These are phyloP conservation scores for Rhyacophila evoluta DNA, from an alignment of 2,888 invertebrate species.

Conservation along the genomic window DNA sequence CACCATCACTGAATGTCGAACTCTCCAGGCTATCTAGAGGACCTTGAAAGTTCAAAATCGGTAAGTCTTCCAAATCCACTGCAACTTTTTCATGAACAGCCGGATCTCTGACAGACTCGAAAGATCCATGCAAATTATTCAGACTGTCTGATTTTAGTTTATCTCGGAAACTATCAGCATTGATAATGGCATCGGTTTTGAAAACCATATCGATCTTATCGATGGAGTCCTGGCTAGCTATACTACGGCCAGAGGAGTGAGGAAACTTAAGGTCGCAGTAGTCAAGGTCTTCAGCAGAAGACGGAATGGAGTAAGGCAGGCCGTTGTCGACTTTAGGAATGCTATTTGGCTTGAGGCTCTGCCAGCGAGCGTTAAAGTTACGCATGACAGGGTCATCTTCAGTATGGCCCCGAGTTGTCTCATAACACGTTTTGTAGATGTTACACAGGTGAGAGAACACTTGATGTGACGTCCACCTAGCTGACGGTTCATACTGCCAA, in stretches of 20 bases:
- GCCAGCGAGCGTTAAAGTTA: slow-evolving; percentile 83
- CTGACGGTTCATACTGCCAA: slow-evolving; percentile 67
- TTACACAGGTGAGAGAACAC: slow-evolving; percentile 65
- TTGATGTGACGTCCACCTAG: slow-evolving; percentile 62
- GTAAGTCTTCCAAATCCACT: not conserved
- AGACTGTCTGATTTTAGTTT: slow-evolving; percentile 70
- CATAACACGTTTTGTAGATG: slow-evolving; percentile 62
- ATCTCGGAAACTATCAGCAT: slow-evolving; percentile 58
- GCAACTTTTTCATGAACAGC: not conserved
- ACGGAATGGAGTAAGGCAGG: slow-evolving; percentile 62
- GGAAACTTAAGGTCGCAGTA: slow-evolving; percentile 59
- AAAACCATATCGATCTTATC: slow-evolving; percentile 60
- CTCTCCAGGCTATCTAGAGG: not conserved
- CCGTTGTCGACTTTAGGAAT: slow-evolving; percentile 71
- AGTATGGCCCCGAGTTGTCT: slow-evolving; percentile 56
- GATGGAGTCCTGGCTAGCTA: slow-evolving; percentile 63
- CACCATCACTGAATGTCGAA: not conserved
- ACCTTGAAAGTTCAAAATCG: not conserved
- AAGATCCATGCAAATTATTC: slow-evolving; percentile 77
- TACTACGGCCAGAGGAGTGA: slow-evolving; percentile 55
- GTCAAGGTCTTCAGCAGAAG: slow-evolving; percentile 61
- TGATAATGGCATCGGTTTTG: slow-evolving; percentile 34
- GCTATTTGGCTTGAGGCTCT: slow-evolving; percentile 75
- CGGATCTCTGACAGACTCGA: slow-evolving; percentile 69
- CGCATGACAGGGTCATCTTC: slow-evolving; percentile 56